These are phyloP conservation scores for Columba janthina DNA, from an alignment of 2,113 vertebrate species.

Conservation along the genomic window DNA sequence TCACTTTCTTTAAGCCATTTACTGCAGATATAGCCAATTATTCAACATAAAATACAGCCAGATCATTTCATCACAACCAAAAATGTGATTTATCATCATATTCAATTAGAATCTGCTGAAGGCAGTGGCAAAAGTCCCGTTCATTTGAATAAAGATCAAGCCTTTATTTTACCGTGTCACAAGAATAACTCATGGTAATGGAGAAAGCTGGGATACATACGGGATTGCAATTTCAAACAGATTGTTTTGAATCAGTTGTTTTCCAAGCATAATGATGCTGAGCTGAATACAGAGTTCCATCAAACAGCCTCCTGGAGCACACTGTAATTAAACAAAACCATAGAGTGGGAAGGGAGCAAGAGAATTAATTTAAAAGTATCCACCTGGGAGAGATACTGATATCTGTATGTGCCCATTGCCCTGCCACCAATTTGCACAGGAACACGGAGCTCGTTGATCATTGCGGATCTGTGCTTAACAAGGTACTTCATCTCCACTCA, in stretches of 20 bases:
- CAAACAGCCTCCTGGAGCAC: slow-evolving; percentile 95
- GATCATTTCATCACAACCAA: slow-evolving; percentile 1
- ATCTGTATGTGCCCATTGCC: not conserved
- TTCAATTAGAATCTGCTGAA: slow-evolving; percentile 45
- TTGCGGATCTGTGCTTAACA: not conserved
- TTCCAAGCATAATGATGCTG: slow-evolving; percentile 99
- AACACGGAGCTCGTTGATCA: not conserved
- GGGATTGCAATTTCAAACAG: slow-evolving; percentile 97
- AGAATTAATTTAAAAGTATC: not conserved
- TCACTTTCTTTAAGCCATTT: slow-evolving; percentile 46
- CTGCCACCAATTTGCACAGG: not conserved
- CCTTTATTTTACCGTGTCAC: not conserved
- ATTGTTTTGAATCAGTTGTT: slow-evolving; percentile 98
- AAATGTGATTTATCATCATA: slow-evolving; percentile 37
- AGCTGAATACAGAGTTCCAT: slow-evolving; percentile 98
- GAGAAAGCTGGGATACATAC: slow-evolving; percentile 77
- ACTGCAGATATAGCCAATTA: slow-evolving; percentile 18
- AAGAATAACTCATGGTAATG: not conserved
- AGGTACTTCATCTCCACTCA: not conserved
- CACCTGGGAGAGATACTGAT: not conserved
- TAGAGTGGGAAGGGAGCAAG: not conserved
- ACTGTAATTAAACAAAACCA: slow-evolving; percentile 74
- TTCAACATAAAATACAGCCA: slow-evolving; percentile 47
- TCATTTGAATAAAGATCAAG: not conserved
- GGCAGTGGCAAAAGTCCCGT: not conserved